Conservation (phyloP, 2,113 vertebrate species). For the Sylvietta virens region DNA sequence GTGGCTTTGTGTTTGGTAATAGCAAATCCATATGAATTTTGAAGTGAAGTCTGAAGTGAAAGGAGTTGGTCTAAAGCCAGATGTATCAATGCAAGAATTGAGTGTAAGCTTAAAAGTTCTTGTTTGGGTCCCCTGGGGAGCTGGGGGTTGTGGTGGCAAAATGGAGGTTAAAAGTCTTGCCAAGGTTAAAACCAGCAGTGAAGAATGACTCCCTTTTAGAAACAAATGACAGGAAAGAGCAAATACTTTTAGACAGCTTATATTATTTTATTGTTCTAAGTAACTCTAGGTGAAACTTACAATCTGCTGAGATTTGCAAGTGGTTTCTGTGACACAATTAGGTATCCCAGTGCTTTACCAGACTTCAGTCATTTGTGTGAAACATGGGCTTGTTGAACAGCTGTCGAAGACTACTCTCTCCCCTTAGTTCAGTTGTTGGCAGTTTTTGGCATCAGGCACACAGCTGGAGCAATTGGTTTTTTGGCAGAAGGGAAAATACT, state of each 20-base stretch:
- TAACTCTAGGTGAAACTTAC: neutral
- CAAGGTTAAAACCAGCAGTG: neutral
- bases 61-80: neutral
- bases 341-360: neutral
- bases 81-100: neutral
- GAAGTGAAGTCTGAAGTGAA: neutral
- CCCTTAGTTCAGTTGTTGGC: neutral
- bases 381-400: neutral
- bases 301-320: neutral
- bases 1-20: neutral
- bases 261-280: neutral
- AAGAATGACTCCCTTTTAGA: neutral
- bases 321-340: neutral
- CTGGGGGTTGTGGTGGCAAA: neutral
- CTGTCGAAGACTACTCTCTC: neutral
- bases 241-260: neutral
- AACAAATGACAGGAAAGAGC: neutral
- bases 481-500: neutral
- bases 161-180: neutral
- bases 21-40: neutral
- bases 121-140: neutral
- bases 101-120: neutral
- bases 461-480: neutral
- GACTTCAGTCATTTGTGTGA: neutral
- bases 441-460: neutral